Percentiles rank a stretch among this genome's conserved stretches.
phyloP scores from a whole-genome alignment of 2,113 vertebrate genomes.

The Calonectris borealis region DNA sequence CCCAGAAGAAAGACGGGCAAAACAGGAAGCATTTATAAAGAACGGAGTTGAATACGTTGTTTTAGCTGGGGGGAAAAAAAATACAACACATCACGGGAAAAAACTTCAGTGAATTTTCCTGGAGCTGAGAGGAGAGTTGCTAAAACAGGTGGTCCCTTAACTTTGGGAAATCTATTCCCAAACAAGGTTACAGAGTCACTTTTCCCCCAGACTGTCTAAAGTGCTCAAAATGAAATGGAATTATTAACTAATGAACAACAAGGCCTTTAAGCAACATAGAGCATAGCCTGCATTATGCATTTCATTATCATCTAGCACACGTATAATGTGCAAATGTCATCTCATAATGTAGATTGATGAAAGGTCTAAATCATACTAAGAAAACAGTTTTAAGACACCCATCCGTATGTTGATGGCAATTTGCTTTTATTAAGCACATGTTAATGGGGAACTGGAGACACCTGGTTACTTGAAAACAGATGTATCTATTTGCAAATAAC shows the following conservation, averaged over 20 bases:
- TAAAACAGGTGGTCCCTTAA: not conserved
- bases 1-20: not conserved
- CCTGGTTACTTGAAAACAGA: not conserved
- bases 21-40: not conserved
- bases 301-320: not conserved
- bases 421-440: not conserved
- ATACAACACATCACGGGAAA: not conserved
- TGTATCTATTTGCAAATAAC: not conserved
- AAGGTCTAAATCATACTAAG: constrained; percentile 5
- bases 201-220: not conserved
- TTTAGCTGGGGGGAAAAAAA: not conserved
- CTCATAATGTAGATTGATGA: not conserved
- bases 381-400: not conserved
- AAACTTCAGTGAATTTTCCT: not conserved
- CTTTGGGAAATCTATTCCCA: not conserved
- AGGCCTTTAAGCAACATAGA: not conserved
- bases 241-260: not conserved
- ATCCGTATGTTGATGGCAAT: not conserved
- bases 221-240: not conserved
- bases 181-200: not conserved
- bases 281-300: not conserved
- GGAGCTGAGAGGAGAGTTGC: not conserved
- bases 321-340: not conserved
- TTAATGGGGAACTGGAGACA: not conserved
- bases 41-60: not conserved